Percentiles rank a stretch among this genome's conserved stretches.
Evolutionary conservation across 2,797 vertebrate genomes (phyloP).

Genomic region (Threskiornis aethiopicus): DNA sequence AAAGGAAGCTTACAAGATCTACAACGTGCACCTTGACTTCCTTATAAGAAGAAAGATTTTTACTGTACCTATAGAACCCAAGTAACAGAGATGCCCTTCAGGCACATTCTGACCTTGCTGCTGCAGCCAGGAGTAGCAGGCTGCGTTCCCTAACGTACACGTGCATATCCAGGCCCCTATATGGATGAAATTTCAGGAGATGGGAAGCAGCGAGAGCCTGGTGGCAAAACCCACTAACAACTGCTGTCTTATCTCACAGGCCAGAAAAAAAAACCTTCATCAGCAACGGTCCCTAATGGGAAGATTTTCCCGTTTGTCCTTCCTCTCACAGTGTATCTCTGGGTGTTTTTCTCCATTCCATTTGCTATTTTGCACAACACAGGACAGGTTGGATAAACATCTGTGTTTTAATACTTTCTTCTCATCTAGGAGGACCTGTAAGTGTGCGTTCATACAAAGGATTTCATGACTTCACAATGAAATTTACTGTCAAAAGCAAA

Average conservation of each 20-base stretch:
- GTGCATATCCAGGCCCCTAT: background rate
- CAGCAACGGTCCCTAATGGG: background rate
- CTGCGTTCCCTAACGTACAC: fast-evolving
- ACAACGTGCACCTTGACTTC: background rate
- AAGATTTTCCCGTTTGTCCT: background rate
- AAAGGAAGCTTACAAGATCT: background rate
- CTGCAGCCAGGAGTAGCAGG: fast-evolving
- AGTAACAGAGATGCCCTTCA: background rate
- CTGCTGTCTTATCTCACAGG: background rate
- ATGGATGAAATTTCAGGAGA: background rate
- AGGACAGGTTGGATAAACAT: background rate
- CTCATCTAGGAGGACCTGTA: background rate
- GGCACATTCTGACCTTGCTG: fast-evolving
- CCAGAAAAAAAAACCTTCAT: background rate
- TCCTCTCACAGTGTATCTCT: background rate
- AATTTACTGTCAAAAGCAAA: background rate
- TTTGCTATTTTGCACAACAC: background rate
- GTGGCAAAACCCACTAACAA: background rate
- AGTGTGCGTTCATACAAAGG: background rate
- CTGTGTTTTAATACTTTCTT: background rate
- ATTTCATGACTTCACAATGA: constrained; percentile 4
- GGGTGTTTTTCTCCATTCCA: background rate
- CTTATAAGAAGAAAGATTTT: background rate
- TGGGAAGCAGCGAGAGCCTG: fast-evolving
- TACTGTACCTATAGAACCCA: background rate